Conservation (phyloP, 1,140 invertebrate species). For the Babylonia areolata region DNA sequence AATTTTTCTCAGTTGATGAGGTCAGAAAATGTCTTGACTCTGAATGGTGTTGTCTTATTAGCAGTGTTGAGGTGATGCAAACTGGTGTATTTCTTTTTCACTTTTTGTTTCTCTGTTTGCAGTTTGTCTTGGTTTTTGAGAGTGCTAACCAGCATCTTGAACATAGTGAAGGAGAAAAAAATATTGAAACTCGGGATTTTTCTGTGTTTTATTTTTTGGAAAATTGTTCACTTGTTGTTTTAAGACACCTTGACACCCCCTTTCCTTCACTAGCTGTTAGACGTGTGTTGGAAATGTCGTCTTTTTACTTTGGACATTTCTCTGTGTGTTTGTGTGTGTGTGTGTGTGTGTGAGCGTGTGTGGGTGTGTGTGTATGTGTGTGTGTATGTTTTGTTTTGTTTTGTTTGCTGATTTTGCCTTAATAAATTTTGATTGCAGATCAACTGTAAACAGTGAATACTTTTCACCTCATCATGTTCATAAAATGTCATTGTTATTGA, state of each 20-base stretch:
- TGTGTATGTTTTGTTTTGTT: too few species aligned
- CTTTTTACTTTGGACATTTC: neutral
- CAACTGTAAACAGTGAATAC: neutral
- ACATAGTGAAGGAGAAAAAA: too few species aligned
- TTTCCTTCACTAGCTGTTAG: too few species aligned
- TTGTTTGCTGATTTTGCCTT: neutral
- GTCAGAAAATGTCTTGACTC: neutral
- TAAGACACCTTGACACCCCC: too few species aligned
- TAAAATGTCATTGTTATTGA: neutral
- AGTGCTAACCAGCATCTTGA: too few species aligned
- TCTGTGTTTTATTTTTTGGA: neutral
- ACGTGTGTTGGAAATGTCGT: neutral
- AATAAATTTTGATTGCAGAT: neutral
- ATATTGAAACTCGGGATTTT: neutral
- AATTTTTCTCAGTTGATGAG: neutral
- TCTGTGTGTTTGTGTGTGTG: neutral
- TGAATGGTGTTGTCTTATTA: too few species aligned
- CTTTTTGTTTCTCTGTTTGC: neutral
- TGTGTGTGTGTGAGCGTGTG: too few species aligned
- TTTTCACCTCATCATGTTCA: neutral
- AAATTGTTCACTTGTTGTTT: neutral
- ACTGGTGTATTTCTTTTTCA: neutral
- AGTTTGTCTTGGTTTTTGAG: neutral
- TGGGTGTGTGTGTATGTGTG: neutral
- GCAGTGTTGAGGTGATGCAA: neutral